Base-by-base conservation (phyloP, 2,797 vertebrate genomes). In the Neosilurus mollespiculum region DNA sequence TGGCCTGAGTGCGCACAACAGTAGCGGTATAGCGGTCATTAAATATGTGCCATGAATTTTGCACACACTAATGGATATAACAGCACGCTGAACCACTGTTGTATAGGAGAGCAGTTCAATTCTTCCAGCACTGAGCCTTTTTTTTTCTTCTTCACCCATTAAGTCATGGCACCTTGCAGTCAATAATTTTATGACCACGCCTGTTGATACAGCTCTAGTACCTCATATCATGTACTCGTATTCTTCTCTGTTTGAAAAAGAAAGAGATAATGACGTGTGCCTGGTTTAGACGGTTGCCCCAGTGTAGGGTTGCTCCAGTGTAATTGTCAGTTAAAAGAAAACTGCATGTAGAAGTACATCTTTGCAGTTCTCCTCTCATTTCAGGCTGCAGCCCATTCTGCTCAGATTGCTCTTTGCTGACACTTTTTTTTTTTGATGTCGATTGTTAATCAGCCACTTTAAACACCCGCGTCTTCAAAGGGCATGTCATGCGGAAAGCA, bases 381-480 rank as follows among this genome's bases (percentile, higher is more conserved):
- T 76, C 37, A 24, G 76, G 76, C 82, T 49, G 56, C 66, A 81
- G 43, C 66, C 69, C 51, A 83, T 64, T 67, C 34, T 71, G 49
- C 78, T 81, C 82, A 59, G 62, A 77, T 71, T 22, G 43, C 69
- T 84, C 80, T 83, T 80, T 69, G 49, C 76, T 14, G 76, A 75
- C 70, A 43, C 81, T 54, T 80, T 87, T 70, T 83, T 76, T 43
- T 43, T 43, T 30, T 30, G 8, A 81, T 84, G 79, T 86, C 66
- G 76, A 78, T 81, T 86, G 82, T 88, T 87, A 88, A 87, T 89
- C 76, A 78, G 81, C 83, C 67, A 16, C 78, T 83, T 87, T 81
- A 82, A 87, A 85, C 80, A 51, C 80, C 9, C 8, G 34, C 62
- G 16, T 81, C 87, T 86, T 86, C 79, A 87, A 89, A 89, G 77